Conservation (phyloP, 2,797 vertebrate genomes). For the Gadopsis marmoratus region DNA sequence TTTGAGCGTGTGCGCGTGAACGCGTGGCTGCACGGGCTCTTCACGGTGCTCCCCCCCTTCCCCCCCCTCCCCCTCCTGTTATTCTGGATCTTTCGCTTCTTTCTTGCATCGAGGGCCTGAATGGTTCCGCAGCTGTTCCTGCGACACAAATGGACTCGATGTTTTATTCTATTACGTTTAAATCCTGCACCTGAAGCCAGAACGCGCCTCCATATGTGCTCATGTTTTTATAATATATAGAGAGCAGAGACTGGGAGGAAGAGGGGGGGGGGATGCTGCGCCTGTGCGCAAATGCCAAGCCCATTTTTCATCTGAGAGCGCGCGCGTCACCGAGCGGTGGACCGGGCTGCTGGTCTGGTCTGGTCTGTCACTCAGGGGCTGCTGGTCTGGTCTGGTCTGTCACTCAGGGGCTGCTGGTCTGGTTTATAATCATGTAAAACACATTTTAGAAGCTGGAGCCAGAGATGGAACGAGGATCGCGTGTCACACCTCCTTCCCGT, state of each 20-base stretch:
- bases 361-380: conserved; percentile 70
- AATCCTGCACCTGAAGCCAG: not conserved
- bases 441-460: too few species aligned
- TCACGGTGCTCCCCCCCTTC: not conserved
- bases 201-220: not conserved
- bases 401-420: conserved; percentile 69
- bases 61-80: conserved; percentile 4
- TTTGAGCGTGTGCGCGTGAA: conserved; percentile 16
- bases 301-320: conserved; percentile 68
- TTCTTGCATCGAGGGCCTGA: conserved; percentile 44
- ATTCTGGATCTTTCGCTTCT: conserved; percentile 77
- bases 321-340: conserved; percentile 32
- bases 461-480: too few species aligned
- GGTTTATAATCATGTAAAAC: too few species aligned
- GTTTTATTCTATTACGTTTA: not conserved
- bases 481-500: conserved; percentile 57
- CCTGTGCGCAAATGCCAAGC: conserved; percentile 77
- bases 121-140: conserved; percentile 23
- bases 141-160: not conserved
- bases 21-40: not conserved
- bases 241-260: not conserved
- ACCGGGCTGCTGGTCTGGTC: conserved; percentile 63
- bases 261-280: conserved; percentile 50
- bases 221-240: conserved; percentile 14
- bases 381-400: conserved; percentile 67